phyloP scores from a whole-genome alignment of 2,797 vertebrate genomes.

The Paratrypauchen microcephalus region DNA sequence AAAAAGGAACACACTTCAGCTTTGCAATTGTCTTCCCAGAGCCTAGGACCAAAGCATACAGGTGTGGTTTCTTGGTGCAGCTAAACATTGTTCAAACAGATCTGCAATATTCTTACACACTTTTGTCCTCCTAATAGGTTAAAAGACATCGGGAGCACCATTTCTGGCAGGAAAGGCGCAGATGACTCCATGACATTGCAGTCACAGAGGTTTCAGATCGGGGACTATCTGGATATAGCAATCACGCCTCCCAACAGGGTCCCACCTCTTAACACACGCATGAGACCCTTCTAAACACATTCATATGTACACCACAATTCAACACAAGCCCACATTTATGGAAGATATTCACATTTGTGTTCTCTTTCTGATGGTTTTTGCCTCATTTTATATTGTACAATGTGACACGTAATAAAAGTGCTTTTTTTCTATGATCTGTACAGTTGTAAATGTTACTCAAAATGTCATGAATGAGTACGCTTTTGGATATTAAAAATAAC shows the following conservation, averaged over 20 bases:
- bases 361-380: conserved; percentile 33
- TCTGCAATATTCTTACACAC: background rate
- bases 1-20: conserved; percentile 97
- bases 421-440: conserved; percentile 19
- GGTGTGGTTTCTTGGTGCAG: conserved; percentile 64
- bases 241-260: conserved; percentile 95
- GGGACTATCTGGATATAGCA: conserved; percentile 96
- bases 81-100: background rate
- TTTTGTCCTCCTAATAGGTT: conserved; percentile 72
- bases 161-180: conserved; percentile 92
- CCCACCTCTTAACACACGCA: conserved; percentile 85
- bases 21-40: conserved; percentile 97
- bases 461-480: too few species aligned
- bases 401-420: conserved; percentile 60
- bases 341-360: conserved; percentile 9
- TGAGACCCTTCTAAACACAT: conserved; percentile 88
- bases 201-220: conserved; percentile 98
- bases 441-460: background rate
- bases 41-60: conserved; percentile 90
- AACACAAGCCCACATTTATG: background rate
- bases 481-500: too few species aligned
- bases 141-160: conserved; percentile 94
- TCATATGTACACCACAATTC: background rate
- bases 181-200: conserved; percentile 97
- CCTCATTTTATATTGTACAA: conserved; percentile 54